Evolutionary conservation across 2,113 vertebrate genomes (phyloP).

Genomic region (Chlorodrepanis virens): DNA sequence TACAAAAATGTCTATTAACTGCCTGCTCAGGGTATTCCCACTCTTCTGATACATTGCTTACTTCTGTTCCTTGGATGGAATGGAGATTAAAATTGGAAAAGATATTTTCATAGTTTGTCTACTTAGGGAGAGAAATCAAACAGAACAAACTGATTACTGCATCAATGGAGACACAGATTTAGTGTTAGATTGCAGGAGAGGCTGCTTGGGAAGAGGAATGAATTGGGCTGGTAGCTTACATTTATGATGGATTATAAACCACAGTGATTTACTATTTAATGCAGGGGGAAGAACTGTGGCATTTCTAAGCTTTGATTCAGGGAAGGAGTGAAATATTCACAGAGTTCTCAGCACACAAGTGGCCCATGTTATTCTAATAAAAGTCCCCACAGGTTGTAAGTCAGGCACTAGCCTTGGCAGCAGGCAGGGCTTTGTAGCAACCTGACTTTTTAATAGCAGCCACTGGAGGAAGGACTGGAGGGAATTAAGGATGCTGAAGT

Average conservation of each 20-base stretch:
- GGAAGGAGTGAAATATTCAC: background rate
- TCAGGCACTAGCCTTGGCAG: background rate
- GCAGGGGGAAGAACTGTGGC: background rate
- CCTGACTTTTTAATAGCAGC: background rate
- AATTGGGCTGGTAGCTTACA: background rate
- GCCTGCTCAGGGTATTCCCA: background rate
- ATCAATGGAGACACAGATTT: background rate
- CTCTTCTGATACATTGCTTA: background rate
- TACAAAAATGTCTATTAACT: background rate
- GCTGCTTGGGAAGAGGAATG: background rate
- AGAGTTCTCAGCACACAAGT: background rate
- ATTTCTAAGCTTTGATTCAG: background rate
- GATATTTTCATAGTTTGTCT: background rate
- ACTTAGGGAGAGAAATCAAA: constrained; percentile 11
- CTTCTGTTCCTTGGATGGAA: background rate
- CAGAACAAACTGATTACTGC: background rate
- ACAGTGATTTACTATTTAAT: constrained; percentile 1
- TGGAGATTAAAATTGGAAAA: constrained; percentile 4
- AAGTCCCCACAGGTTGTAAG: background rate
- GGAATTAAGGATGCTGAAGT: background rate
- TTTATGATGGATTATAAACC: constrained; percentile 19
- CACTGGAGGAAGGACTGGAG: background rate
- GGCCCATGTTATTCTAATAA: background rate
- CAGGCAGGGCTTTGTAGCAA: background rate
- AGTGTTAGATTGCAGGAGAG: background rate